Evolutionary conservation across 1,140 invertebrate species (phyloP), one percentile per base, ranked within the genome.

Genomic region (Archivesica marissinica): DNA sequence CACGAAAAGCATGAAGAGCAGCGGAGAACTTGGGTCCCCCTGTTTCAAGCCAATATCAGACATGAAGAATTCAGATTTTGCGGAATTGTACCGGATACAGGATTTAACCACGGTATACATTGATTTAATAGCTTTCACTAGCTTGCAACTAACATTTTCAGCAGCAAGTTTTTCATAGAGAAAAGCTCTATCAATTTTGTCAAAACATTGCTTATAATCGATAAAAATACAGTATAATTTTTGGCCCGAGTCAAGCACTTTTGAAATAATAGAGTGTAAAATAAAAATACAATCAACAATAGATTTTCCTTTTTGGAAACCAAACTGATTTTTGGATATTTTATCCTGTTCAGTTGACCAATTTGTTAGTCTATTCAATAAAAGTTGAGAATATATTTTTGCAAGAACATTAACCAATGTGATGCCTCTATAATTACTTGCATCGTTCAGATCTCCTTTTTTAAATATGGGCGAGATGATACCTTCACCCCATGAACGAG

Each of bases 191-290:
- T 66, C 28, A 39, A 66, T 66, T 39, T 66, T 38, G n/a, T 66
- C 35, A 39, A 66, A 66, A 59, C 56, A 59, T 59, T 28, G 28
- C 17, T 59, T 30, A 28, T 59, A 59, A 28, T 59, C 25, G 17
- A 39, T 66, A 23, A 66, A 66, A 23, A 39, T 38, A 7, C 17
- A 66, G n/a, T 66, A 39, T 11, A 66, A n/a, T 28, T 66, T 66
- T 41, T 66, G 20, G 9, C 38, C 38, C 33, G 64, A 66, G n/a
- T 39, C 20, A 13, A 66, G n/a, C 2, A 41, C 38, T 39, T 66
- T 66, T 39, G 64, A 66, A 39, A 39, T 39, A 28, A 39, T 66
- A 7, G 64, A 66, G 23, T 66, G 64, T 39, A 66, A 66, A 66
- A 66, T 13, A n/a, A 66, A 66, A 39, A 66, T 39, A 23, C 64